Conservation (phyloP, 2,797 vertebrate species). For the Poecile montanus region DNA sequence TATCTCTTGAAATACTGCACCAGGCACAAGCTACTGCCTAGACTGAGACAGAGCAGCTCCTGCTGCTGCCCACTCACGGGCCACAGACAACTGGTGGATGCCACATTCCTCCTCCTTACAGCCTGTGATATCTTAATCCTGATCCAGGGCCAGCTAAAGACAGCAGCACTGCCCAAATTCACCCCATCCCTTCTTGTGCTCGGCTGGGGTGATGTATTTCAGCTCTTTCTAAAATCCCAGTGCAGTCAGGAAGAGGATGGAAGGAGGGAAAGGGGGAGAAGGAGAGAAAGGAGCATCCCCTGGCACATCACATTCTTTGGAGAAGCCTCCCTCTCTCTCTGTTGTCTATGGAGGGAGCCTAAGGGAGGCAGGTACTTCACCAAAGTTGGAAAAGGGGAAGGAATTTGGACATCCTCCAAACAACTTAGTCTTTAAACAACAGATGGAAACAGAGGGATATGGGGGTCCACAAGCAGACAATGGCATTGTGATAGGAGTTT, state of each 20-base stretch:
- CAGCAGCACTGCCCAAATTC: not conserved
- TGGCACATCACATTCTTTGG: not conserved
- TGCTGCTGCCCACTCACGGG: not conserved
- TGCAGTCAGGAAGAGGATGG: not conserved
- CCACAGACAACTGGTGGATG: not conserved
- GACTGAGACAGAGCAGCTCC: slow-evolving; percentile 24
- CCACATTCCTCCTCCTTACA: not conserved
- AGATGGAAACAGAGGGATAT: slow-evolving; percentile 55
- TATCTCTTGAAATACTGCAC: slow-evolving; percentile 77
- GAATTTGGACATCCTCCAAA: slow-evolving; percentile 64
- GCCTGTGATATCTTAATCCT: not conserved
- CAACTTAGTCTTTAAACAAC: slow-evolving; percentile 60
- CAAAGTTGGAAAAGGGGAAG: not conserved
- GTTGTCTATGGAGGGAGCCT: not conserved
- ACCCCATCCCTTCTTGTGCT: not conserved
- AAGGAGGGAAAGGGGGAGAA: not conserved
- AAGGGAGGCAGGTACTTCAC: slow-evolving; percentile 48
- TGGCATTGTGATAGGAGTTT: slow-evolving; percentile 48
- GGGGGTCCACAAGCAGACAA: slow-evolving; percentile 49
- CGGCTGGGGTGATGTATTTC: not conserved
- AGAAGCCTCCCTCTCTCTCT: not conserved
- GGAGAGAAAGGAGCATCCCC: not conserved
- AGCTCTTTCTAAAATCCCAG: not conserved
- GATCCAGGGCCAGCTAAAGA: not conserved
- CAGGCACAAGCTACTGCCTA: slow-evolving; percentile 53